Evolutionary conservation across 2,888 invertebrate genomes (phyloP).

Genomic region (Danaus chrysippus): DNA sequence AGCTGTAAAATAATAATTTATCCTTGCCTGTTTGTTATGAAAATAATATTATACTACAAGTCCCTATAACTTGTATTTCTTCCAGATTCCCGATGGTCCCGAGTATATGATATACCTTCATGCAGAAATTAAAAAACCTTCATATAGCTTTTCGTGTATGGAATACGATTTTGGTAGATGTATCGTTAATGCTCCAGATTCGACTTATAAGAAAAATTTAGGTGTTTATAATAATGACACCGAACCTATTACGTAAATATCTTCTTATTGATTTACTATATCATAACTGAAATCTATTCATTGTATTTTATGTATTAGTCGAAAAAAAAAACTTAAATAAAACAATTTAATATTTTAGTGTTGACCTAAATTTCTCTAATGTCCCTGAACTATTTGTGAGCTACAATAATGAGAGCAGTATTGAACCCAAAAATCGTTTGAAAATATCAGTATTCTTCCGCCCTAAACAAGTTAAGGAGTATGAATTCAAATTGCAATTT

Average conservation of each 20-base stretch:
- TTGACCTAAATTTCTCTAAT: slow-evolving; percentile 71
- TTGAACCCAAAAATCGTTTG: slow-evolving; percentile 62
- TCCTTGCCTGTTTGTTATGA: not conserved
- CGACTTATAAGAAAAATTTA: slow-evolving; percentile 66
- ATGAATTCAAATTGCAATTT: slow-evolving; percentile 74
- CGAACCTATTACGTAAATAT: slow-evolving; percentile 54
- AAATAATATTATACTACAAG: not conserved
- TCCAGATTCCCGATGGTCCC: slow-evolving; percentile 83
- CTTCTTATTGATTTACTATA: not conserved
- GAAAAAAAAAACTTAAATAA: not conserved
- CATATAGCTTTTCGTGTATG: slow-evolving; percentile 80
- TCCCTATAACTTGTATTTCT: slow-evolving; percentile 9
- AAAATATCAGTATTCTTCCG: slow-evolving; percentile 76
- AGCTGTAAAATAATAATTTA: not conserved
- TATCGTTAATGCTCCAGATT: slow-evolving; percentile 75
- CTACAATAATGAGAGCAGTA: slow-evolving; percentile 52
- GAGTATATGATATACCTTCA: slow-evolving; percentile 78
- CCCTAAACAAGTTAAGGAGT: slow-evolving; percentile 72
- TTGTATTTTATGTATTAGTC: not conserved
- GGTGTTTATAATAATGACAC: slow-evolving; percentile 58
- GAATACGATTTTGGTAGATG: slow-evolving; percentile 83
- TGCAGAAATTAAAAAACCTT: slow-evolving; percentile 77
- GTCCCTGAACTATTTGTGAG: slow-evolving; percentile 73
- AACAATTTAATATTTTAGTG: slow-evolving; percentile 50
- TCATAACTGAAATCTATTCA: not conserved